These are phyloP conservation scores for Pachyseris speciosa DNA, from an alignment of 64 coral and sea anemone species.

Conservation along the genomic window DNA sequence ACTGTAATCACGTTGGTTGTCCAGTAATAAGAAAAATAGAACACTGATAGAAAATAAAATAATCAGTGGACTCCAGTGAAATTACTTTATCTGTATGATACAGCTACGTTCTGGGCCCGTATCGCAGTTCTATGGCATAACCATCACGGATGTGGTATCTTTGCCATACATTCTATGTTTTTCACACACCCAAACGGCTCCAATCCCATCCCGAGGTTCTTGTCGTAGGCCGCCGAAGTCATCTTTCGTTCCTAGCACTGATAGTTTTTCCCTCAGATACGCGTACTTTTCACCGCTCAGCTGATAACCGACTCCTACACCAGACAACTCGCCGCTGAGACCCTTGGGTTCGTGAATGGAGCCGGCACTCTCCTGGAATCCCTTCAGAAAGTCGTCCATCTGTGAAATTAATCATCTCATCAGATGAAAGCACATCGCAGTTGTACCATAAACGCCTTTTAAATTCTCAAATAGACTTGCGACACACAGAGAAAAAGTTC, in stretches of 20 bases:
- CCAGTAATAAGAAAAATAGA: too few relatives aligned
- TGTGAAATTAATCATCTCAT: neutral
- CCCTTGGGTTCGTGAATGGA: constrained; percentile 67
- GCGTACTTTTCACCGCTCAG: constrained; percentile 63
- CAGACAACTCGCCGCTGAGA: constrained; percentile 16
- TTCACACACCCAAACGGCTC: constrained; percentile 74
- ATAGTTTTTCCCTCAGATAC: constrained; percentile 20
- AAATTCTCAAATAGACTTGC: too few relatives aligned
- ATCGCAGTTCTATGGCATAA: constrained; percentile 19
- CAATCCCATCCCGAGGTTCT: constrained; percentile 71
- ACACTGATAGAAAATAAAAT: too few relatives aligned
- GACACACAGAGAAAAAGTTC: too few relatives aligned
- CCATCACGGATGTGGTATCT: neutral
- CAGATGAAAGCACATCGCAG: too few relatives aligned
- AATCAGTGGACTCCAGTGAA: too few relatives aligned
- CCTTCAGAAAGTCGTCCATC: constrained; percentile 68
- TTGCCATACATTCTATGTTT: constrained; percentile 49
- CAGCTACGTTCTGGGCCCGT: too few relatives aligned
- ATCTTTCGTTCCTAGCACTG: constrained; percentile 35
- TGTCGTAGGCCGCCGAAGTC: constrained; percentile 71
- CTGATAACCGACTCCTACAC: constrained; percentile 14
- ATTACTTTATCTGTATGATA: too few relatives aligned
- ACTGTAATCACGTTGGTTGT: too few relatives aligned
- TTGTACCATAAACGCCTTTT: too few relatives aligned
- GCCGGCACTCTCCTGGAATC: constrained; percentile 21